These are phyloP conservation scores for Phalloptychus januarius DNA, from an alignment of 2,797 vertebrate species.

Conservation along the genomic window DNA sequence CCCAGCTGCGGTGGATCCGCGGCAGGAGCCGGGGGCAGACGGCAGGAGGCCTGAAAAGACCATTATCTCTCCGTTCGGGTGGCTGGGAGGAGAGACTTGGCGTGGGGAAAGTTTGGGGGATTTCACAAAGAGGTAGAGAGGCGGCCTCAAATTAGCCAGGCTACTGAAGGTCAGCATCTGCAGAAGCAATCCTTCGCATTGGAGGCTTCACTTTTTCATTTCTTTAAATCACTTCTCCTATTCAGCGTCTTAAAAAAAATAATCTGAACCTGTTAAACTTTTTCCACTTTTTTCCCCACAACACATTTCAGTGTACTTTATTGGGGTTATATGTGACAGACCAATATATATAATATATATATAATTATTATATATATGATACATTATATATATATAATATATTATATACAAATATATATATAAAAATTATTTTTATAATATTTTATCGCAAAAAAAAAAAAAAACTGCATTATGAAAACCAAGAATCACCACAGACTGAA, in stretches of 20 bases:
- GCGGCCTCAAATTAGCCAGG: conserved; percentile 53
- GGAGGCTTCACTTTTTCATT: conserved; percentile 6
- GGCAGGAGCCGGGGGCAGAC: conserved; percentile 25
- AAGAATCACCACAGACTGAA: background rate
- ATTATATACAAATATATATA: too few relatives aligned
- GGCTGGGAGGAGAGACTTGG: conserved; percentile 57
- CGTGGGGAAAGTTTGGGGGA: conserved; percentile 78
- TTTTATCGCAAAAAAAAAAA: background rate
- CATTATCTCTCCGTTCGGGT: conserved; percentile 53
- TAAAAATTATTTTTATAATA: too few relatives aligned
- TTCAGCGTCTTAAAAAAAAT: background rate
- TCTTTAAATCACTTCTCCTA: conserved; percentile 23
- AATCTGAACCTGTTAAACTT: background rate
- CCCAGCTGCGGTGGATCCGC: conserved; percentile 51
- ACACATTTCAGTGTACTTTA: too few relatives aligned
- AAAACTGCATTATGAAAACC: background rate
- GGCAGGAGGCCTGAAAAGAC: conserved; percentile 67
- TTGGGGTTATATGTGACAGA: background rate
- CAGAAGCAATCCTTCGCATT: conserved; percentile 3
- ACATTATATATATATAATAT: too few relatives aligned
- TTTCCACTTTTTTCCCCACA: background rate
- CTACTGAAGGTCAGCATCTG: conserved; percentile 71
- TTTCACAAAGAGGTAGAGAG: conserved; percentile 71
- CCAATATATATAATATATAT: too few relatives aligned
- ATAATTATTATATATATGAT: too few relatives aligned